Percentiles rank a stretch among this genome's conserved stretches.
phyloP scores from a whole-genome alignment of 2,888 invertebrate genomes.

The Drosophila acutilabella region DNA sequence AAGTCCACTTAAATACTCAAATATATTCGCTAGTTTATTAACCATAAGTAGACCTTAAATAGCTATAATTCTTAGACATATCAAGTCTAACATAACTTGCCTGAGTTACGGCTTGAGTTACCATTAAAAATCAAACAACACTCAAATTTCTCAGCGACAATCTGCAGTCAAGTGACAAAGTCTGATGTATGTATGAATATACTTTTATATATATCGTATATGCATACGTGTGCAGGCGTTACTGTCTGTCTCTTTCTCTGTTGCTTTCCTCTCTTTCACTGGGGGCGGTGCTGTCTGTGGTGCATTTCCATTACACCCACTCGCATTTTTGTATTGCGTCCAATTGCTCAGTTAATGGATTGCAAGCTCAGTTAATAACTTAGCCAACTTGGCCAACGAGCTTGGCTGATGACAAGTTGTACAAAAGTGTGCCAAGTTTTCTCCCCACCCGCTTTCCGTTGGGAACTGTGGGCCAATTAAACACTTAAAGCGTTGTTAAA shows the following conservation, averaged over 20 bases:
- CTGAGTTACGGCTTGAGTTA: constrained; percentile 32
- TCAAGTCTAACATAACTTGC: not conserved
- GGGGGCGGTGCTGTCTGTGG: constrained; percentile 42
- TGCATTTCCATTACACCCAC: constrained; percentile 70
- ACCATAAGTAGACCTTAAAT: too few species aligned
- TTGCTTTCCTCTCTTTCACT: not conserved
- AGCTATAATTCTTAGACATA: too few species aligned
- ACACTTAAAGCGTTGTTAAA: constrained; percentile 61
- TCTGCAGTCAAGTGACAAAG: constrained; percentile 51
- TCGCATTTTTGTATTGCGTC: constrained; percentile 48
- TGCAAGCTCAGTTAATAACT: constrained; percentile 77
- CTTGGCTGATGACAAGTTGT: constrained; percentile 28
- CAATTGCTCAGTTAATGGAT: constrained; percentile 76
- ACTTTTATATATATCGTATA: constrained; percentile 19
- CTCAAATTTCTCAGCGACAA: constrained; percentile 9
- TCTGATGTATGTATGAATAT: constrained; percentile 57
- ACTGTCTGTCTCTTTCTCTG: not conserved
- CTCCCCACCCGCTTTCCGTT: not conserved
- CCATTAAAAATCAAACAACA: constrained; percentile 29
- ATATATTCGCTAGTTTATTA: too few species aligned
- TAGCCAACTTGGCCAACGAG: constrained; percentile 28
- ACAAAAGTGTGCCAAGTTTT: constrained; percentile 67
- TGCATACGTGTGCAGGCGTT: constrained; percentile 10
- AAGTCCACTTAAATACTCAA: not conserved
- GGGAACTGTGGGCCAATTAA: constrained; percentile 60